Percentiles rank a stretch among this genome's conserved stretches.
phyloP scores from a whole-genome alignment of 2,888 invertebrate species.

The Ptychoptera contaminata region DNA sequence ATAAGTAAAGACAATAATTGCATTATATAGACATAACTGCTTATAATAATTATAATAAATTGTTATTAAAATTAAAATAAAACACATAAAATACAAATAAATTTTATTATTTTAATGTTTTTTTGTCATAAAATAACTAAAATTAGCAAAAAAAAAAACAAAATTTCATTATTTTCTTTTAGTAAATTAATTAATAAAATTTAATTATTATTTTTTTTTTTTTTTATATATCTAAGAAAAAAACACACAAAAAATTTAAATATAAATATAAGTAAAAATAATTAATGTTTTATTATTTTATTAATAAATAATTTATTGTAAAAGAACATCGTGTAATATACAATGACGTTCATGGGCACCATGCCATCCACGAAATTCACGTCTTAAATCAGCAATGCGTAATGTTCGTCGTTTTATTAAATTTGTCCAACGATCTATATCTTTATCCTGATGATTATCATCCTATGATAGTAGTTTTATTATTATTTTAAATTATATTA shows the following conservation, averaged over 20 bases:
- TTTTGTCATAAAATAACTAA: no score
- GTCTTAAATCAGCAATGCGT: slow-evolving; percentile 21
- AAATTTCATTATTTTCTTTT: slow-evolving; percentile 1
- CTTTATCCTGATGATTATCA: not conserved
- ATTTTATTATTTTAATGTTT: no score
- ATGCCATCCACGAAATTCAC: slow-evolving; percentile 28
- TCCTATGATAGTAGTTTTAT: not conserved
- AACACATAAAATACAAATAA: no score
- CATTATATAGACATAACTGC: no score
- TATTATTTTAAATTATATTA: not conserved
- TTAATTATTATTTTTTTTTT: not conserved
- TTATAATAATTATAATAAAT: no score
- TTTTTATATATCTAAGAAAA: slow-evolving; percentile 1
- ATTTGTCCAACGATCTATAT: slow-evolving; percentile 23
- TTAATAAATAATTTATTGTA: slow-evolving; percentile 5
- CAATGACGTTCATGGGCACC: slow-evolving; percentile 27
- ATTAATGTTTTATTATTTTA: not conserved
- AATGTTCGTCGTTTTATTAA: slow-evolving; percentile 24
- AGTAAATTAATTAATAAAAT: slow-evolving; percentile 1
- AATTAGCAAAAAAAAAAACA: slow-evolving; percentile 1
- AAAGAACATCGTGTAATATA: slow-evolving; percentile 26
- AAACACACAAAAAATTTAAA: not conserved
- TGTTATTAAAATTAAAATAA: no score
- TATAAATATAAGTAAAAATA: slow-evolving; percentile 1
- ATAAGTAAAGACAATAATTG: no score